Evolutionary conservation across 2,888 invertebrate genomes (phyloP).

Genomic region (Dicyrtomina minuta): DNA sequence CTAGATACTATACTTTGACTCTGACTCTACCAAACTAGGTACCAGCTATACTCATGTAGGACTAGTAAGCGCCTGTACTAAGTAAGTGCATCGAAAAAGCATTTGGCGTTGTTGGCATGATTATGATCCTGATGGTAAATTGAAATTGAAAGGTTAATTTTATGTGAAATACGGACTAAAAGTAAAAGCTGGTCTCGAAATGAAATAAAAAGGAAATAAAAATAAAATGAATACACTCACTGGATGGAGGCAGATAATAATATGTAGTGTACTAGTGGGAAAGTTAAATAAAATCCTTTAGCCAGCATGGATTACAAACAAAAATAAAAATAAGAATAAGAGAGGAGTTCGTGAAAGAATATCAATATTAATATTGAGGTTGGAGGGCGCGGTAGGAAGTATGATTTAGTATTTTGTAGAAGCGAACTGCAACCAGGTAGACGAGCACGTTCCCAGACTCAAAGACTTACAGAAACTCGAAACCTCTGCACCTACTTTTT

Average conservation of each 20-base stretch:
- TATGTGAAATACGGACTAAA: conserved; percentile 15
- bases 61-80: too few species aligned
- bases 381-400: conserved; percentile 25
- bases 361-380: conserved; percentile 31
- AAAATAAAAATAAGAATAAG: not conserved
- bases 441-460: conserved; percentile 7
- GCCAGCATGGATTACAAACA: conserved; percentile 28
- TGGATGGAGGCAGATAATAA: too few species aligned
- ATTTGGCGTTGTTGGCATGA: not conserved
- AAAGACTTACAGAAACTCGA: not conserved
- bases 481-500: not conserved
- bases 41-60: not conserved
- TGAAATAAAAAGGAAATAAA: not conserved
- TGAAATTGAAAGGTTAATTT: conserved; percentile 30
- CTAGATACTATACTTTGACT: not conserved
- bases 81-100: too few species aligned
- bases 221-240: not conserved
- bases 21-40: too few species aligned
- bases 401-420: conserved; percentile 18
- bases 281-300: conserved; percentile 18
- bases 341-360: conserved; percentile 6
- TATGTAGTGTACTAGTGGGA: too few species aligned
- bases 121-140: not conserved
- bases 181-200: not conserved
- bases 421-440: not conserved